Conservation (phyloP, 2,888 invertebrate species). For the Stenolophus ochropezus region DNA sequence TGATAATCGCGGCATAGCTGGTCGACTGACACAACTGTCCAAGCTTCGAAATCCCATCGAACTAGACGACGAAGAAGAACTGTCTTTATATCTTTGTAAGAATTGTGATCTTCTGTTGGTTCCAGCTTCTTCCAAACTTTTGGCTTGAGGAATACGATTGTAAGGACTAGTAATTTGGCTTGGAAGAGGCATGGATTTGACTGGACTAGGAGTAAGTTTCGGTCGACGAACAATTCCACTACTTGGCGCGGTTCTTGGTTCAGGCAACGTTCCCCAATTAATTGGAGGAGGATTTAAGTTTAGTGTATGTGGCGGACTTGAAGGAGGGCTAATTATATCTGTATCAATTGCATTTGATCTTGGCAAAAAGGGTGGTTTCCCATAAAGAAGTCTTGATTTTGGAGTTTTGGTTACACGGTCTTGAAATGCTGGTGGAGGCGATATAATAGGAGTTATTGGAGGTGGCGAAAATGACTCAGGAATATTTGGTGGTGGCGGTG, state of each 20-base stretch:
- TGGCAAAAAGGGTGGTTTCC: constrained; percentile 74
- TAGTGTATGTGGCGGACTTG: constrained; percentile 68
- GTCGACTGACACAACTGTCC: constrained; percentile 75
- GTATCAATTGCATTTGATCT: constrained; percentile 76
- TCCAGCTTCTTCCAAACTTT: constrained; percentile 75
- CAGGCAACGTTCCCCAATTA: constrained; percentile 70
- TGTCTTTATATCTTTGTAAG: constrained; percentile 75
- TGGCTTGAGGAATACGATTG: constrained; percentile 74
- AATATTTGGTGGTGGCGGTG: constrained; percentile 71
- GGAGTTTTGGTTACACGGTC: constrained; percentile 71
- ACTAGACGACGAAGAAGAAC: constrained; percentile 76
- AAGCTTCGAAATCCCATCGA: constrained; percentile 80
- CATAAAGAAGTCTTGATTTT: constrained; percentile 70
- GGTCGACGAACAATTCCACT: constrained; percentile 67
- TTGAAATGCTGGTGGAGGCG: constrained; percentile 83
- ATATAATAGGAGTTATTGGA: constrained; percentile 81
- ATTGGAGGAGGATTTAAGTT: constrained; percentile 64
- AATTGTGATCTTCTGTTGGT: constrained; percentile 77
- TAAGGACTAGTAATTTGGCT: constrained; percentile 53
- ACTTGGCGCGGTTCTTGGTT: constrained; percentile 65
- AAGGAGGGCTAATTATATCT: constrained; percentile 75
- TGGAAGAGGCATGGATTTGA: constrained; percentile 53
- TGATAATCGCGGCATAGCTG: constrained; percentile 72
- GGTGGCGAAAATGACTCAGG: constrained; percentile 76
- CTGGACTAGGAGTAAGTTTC: constrained; percentile 66